Conservation (phyloP, 92 coral and sea anemone species). For the Pocillopora meandrina region DNA sequence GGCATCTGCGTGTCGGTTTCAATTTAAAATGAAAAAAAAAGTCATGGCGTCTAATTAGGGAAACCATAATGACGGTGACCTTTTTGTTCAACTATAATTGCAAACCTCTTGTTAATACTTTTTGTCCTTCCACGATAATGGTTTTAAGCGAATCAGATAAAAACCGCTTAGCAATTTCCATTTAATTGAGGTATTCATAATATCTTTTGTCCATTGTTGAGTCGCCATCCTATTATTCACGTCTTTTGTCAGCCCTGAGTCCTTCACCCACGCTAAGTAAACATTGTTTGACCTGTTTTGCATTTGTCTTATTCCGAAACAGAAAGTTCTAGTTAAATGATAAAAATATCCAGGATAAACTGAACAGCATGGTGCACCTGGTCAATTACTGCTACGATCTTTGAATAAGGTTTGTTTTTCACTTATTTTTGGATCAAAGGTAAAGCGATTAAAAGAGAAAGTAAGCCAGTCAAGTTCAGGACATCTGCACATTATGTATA, state of each 20-base stretch:
- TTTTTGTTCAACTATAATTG: slow-evolving; percentile 12
- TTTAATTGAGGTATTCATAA: slow-evolving; percentile 16
- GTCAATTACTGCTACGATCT: background rate
- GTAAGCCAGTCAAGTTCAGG: background rate
- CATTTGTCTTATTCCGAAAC: background rate
- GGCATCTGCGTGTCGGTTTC: no score
- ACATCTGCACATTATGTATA: slow-evolving; percentile 5
- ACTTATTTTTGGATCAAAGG: background rate
- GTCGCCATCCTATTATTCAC: background rate
- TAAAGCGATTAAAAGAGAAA: background rate
- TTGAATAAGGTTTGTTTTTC: background rate
- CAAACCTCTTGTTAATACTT: background rate
- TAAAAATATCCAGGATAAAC: background rate
- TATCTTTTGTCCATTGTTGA: background rate
- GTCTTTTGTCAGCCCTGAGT: background rate
- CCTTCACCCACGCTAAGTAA: slow-evolving; percentile 7
- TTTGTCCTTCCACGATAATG: background rate
- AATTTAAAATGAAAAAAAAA: no score
- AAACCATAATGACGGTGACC: background rate
- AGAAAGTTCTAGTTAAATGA: background rate
- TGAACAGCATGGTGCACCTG: background rate
- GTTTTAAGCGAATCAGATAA: slow-evolving; percentile 19
- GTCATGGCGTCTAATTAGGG: background rate
- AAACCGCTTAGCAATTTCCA: slow-evolving; percentile 20
- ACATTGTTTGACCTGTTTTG: slow-evolving; percentile 1